Evolutionary conservation across 2,888 invertebrate species (phyloP).

Genomic region (Parascotia fuliginaria): DNA sequence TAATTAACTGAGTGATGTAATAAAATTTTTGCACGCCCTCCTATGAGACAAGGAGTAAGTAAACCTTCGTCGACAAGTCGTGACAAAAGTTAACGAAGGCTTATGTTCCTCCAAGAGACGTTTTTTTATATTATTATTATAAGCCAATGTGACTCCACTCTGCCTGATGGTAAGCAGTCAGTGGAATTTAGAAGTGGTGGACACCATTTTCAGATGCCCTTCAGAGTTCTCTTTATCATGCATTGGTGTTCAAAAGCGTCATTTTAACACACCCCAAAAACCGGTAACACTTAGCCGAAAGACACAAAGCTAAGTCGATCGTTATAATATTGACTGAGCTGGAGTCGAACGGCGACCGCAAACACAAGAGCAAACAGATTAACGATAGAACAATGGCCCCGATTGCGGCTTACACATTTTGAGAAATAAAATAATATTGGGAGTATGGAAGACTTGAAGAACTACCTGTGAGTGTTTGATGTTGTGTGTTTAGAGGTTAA

Average conservation of each 20-base stretch:
- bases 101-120: too few relatives aligned
- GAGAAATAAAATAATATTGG: slow-evolving; percentile 36
- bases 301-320: slow-evolving; percentile 56
- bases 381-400: slow-evolving; percentile 60
- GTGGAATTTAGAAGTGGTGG: too few relatives aligned
- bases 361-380: slow-evolving; percentile 74
- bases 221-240: too few relatives aligned
- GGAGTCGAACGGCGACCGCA: slow-evolving; percentile 65
- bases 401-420: slow-evolving; percentile 33
- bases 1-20: too few relatives aligned
- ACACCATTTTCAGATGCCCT: too few relatives aligned
- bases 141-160: too few relatives aligned
- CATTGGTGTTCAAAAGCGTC: slow-evolving; percentile 19
- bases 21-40: too few relatives aligned
- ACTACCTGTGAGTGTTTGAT: not conserved
- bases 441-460: slow-evolving; percentile 12
- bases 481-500: not conserved
- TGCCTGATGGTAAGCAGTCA: too few relatives aligned
- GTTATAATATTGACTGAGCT: slow-evolving; percentile 69
- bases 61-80: too few relatives aligned
- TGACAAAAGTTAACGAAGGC: too few relatives aligned
- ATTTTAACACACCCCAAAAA: slow-evolving; percentile 45
- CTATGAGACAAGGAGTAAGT: too few relatives aligned
- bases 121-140: too few relatives aligned
- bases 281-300: slow-evolving; percentile 50